These are phyloP conservation scores for Dasypogon diadema DNA, from an alignment of 2,888 invertebrate species.

Conservation along the genomic window DNA sequence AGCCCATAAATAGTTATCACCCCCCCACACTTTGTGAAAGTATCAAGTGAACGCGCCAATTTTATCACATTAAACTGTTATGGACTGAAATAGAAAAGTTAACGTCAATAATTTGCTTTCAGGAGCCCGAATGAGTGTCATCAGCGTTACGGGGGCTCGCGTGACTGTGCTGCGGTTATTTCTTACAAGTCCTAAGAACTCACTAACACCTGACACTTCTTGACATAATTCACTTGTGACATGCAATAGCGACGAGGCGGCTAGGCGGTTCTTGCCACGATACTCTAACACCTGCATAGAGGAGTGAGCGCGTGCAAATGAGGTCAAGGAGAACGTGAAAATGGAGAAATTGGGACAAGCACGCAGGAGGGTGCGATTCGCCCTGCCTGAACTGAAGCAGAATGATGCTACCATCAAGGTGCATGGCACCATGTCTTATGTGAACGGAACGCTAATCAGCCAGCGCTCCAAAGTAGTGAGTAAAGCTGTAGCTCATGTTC, in stretches of 20 bases:
- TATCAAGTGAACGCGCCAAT: constrained; percentile 45
- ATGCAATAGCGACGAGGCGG: constrained; percentile 25
- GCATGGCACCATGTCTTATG: constrained; percentile 32
- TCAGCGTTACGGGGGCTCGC: constrained; percentile 22
- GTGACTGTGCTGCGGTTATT: constrained; percentile 28
- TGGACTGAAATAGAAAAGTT: constrained; percentile 44
- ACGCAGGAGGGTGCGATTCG: constrained; percentile 41
- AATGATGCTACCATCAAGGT: not conserved
- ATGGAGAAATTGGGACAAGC: constrained; percentile 35
- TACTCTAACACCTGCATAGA: not conserved
- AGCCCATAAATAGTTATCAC: no score
- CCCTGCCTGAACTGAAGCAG: constrained; percentile 7
- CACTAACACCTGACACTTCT: constrained; percentile 34
- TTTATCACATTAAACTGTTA: constrained; percentile 47
- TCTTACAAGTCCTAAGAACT: constrained; percentile 20
- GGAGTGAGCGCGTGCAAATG: not conserved
- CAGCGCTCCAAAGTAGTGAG: not conserved
- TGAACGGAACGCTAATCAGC: constrained; percentile 29
- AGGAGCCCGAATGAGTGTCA: constrained; percentile 38
- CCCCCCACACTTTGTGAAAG: not conserved
- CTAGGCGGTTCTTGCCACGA: not conserved
- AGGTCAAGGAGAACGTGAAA: constrained; percentile 21
- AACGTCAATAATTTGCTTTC: constrained; percentile 49
- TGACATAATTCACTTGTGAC: constrained; percentile 26
- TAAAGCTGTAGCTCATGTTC: not conserved